These are phyloP conservation scores for Nycteola revayana DNA, from an alignment of 2,888 invertebrate species.

Conservation along the genomic window DNA sequence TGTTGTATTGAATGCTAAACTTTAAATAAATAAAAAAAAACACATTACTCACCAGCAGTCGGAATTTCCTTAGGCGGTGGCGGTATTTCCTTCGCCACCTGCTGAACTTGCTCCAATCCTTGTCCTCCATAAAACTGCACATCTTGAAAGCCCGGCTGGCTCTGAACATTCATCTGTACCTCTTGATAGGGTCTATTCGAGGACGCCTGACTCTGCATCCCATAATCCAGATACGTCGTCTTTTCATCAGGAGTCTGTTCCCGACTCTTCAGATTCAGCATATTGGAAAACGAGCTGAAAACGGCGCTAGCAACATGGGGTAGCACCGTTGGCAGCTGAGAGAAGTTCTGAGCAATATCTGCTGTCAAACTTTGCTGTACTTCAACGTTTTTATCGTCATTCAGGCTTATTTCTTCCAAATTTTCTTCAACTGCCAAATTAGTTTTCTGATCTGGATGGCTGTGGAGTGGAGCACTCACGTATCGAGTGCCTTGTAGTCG, in stretches of 20 bases:
- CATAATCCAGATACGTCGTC: slow-evolving; percentile 20
- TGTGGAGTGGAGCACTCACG: slow-evolving; percentile 66
- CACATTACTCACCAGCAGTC: slow-evolving; percentile 49
- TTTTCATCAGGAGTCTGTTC: slow-evolving; percentile 59
- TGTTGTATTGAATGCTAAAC: too few species aligned
- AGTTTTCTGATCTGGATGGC: slow-evolving; percentile 71
- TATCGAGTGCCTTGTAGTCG: slow-evolving; percentile 70
- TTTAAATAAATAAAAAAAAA: too few species aligned
- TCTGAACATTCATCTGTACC: not conserved
- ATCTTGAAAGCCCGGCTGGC: slow-evolving; percentile 28
- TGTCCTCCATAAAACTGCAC: slow-evolving; percentile 22
- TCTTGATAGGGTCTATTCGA: slow-evolving; percentile 4
- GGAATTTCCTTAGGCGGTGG: slow-evolving; percentile 67
- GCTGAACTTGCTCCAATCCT: slow-evolving; percentile 21
- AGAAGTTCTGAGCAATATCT: slow-evolving; percentile 78
- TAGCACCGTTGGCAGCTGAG: slow-evolving; percentile 81
- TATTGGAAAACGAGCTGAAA: slow-evolving; percentile 83
- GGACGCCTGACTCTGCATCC: too few species aligned
- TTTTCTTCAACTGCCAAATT: slow-evolving; percentile 73
- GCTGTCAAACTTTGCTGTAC: slow-evolving; percentile 65
- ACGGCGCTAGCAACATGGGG: slow-evolving; percentile 84
- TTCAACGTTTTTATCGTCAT: slow-evolving; percentile 50
- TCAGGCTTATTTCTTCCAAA: slow-evolving; percentile 66
- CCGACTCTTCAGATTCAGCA: slow-evolving; percentile 64
- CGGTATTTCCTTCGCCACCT: slow-evolving; percentile 44